Evolutionary conservation across 2,113 vertebrate species (phyloP).

Genomic region (Felis chaus): DNA sequence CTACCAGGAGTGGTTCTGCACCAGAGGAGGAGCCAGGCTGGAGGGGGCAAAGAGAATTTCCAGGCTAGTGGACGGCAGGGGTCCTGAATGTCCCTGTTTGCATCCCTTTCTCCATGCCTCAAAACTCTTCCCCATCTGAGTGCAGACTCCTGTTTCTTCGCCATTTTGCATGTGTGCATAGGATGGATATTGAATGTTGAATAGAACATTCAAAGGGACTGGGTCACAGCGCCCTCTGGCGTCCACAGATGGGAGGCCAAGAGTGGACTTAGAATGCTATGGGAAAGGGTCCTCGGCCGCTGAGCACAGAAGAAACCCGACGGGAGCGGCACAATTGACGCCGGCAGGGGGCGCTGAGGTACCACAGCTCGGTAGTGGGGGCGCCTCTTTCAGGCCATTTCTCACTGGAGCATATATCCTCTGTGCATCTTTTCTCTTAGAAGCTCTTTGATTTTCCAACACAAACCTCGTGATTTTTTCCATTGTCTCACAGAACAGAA

Average conservation of each 20-base stretch:
- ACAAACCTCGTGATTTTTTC: neutral
- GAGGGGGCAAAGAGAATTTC: neutral
- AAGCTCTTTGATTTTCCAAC: neutral
- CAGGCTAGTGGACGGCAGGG: no score
- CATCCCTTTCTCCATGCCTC: neutral
- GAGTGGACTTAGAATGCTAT: neutral
- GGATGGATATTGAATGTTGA: accelerated
- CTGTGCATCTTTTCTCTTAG: neutral
- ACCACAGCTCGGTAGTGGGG: accelerated
- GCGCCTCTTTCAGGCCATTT: no score
- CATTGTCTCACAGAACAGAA: neutral
- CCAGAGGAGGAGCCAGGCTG: neutral
- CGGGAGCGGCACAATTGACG: no score
- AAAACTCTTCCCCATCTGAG: no score
- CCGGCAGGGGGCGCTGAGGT: neutral
- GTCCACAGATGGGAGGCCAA: neutral
- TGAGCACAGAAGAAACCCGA: no score
- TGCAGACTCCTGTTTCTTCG: neutral
- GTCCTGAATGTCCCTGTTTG: neutral
- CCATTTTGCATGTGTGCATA: no score
- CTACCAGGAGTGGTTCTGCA: neutral
- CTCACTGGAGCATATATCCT: accelerated
- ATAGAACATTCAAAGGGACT: accelerated
- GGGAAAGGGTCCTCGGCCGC: no score
- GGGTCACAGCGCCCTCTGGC: neutral